phyloP scores from a whole-genome alignment of 2,113 vertebrate genomes.

The Hippocampus comes region DNA sequence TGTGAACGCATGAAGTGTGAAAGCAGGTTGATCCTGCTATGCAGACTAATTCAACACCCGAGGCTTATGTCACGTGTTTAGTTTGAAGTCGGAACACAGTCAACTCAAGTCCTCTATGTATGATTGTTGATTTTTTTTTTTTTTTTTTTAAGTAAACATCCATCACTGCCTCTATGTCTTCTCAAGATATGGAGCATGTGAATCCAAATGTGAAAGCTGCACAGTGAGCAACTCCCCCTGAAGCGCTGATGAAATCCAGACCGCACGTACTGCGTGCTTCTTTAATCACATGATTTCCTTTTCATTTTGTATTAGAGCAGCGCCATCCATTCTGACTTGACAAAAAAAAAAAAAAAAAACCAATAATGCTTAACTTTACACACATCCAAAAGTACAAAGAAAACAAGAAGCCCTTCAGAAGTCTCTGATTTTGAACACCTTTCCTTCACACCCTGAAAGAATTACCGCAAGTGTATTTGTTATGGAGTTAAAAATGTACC shows the following conservation, averaged over 20 bases:
- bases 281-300: neutral
- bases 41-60: neutral
- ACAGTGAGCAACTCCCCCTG: neutral
- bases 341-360: neutral
- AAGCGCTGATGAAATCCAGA: neutral
- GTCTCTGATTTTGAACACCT: too few species aligned
- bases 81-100: neutral
- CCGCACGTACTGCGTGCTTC: neutral
- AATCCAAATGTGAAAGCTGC: neutral
- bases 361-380: neutral
- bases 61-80: neutral
- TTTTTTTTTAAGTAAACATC: neutral
- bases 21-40: neutral
- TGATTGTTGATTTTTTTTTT: neutral
- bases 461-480: neutral
- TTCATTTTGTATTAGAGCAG: neutral
- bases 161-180: neutral
- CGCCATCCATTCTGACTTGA: neutral
- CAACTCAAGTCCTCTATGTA: neutral
- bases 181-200: neutral
- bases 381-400: too few species aligned
- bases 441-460: neutral
- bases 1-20: neutral
- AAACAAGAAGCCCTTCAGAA: too few species aligned
- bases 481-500: neutral